Evolutionary conservation across 2,888 invertebrate genomes (phyloP).

Genomic region (Leuctra nigra): DNA sequence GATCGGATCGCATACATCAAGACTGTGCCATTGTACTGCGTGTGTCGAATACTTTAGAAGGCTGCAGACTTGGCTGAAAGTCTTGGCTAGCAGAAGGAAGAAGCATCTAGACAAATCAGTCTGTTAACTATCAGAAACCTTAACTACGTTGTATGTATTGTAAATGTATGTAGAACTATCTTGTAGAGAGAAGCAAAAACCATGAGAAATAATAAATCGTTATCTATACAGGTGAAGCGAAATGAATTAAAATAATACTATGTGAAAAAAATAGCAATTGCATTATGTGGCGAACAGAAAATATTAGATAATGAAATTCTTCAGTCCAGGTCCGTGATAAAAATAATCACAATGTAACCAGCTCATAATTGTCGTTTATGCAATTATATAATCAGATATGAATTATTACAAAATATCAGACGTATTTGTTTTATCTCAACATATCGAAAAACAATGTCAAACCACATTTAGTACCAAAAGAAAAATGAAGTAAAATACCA

Average conservation of each 20-base stretch:
- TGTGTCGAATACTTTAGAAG: not conserved
- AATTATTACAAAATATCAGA: conserved; percentile 16
- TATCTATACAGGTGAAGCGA: conserved; percentile 7
- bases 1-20: not conserved
- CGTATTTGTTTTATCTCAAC: no score
- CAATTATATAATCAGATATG: no score
- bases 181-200: conserved; percentile 13
- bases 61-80: not conserved
- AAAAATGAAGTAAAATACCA: no score
- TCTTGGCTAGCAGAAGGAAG: not conserved
- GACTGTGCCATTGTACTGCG: conserved; percentile 16
- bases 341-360: not conserved
- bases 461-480: no score
- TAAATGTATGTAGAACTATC: conserved; percentile 13
- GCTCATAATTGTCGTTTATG: no score
- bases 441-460: no score
- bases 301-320: not conserved
- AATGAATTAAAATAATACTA: conserved; percentile 7
- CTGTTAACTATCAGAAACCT: not conserved
- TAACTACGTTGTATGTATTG: conserved; percentile 12
- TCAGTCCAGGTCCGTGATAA: not conserved
- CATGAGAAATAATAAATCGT: conserved; percentile 21
- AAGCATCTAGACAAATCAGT: not conserved
- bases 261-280: conserved; percentile 4
- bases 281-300: conserved; percentile 10